Base-by-base conservation (phyloP, 2,797 vertebrate species). In the Glyptemys insculpta region DNA sequence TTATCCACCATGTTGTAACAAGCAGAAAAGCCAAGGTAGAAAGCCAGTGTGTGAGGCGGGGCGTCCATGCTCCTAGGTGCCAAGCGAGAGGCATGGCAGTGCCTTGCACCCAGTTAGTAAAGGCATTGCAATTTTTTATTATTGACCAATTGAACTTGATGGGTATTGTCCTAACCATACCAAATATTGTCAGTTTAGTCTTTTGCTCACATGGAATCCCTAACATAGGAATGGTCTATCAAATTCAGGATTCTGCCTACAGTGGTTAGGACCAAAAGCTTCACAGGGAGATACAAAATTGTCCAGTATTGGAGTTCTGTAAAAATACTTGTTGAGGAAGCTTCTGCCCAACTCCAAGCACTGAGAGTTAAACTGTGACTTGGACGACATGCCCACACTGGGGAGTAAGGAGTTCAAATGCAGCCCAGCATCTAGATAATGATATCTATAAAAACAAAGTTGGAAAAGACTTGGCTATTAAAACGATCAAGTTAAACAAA, bases 401-500 rank as follows among this genome's bases (percentile, higher is more conserved):
- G 16, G 49, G 52, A 82, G 47, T 12, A 81, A 91, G 85, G 7
- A 18, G 81, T 54, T 47, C 78, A 84, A 15, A 87, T 76, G 62
- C 74, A 89, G 79, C 79, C 82, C 54, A 90, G 79, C 52, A 47
- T 76, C 25, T 54, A 94, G 65, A 15, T 54, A 65, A 56, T 79
- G 44, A 41, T 93, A 74, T 31, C 89, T 89, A n/a, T 79, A 90
- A 96, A 95, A 91, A 44, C 81, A 76, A 96, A 92, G 85, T 80
- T 65, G 94, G 91, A 94, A 97, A 91, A 79, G 25, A 59, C 12
- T 92, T 84, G 92, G 85, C 59, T 76, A 89, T 95, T 93, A 92
- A 95, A 96, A 91, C 6, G 1, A 87, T 93, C 85, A 54, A 85
- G 85, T 91, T 95, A 95, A 97, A 96, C 68, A 93, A 96, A 72